A percentile compares a stretch with the other conserved stretches of the same genome.
These are phyloP conservation scores for Lonchura striata DNA, from an alignment of 2,113 vertebrate species.

Conservation along the genomic window DNA sequence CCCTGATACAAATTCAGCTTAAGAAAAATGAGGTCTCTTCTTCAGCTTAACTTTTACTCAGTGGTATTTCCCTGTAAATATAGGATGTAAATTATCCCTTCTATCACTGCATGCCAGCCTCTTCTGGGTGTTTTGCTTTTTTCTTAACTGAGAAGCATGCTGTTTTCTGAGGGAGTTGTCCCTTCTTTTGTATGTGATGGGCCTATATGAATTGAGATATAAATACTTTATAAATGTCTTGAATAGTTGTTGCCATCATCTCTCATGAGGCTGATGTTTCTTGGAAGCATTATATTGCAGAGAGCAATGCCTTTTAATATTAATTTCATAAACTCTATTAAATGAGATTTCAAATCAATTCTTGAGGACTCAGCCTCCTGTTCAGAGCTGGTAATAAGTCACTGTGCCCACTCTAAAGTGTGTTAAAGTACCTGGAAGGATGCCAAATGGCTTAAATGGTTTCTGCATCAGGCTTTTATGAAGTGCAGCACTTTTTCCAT, in stretches of 20 bases:
- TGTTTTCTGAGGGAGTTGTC: background rate
- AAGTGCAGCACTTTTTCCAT: background rate
- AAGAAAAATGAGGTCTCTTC: background rate
- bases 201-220: background rate
- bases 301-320: background rate
- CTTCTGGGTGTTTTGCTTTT: background rate
- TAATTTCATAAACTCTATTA: slow-evolving; percentile 27
- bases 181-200: background rate
- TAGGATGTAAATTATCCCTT: background rate
- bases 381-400: slow-evolving; percentile 18
- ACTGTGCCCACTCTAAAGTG: background rate
- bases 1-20: background rate
- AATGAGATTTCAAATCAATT: slow-evolving; percentile 28
- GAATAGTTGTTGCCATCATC: background rate
- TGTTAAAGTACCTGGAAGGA: slow-evolving; percentile 26
- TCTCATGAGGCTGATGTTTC: background rate
- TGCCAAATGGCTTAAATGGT: slow-evolving; percentile 4
- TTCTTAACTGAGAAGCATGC: background rate
- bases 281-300: background rate
- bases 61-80: background rate
- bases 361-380: background rate
- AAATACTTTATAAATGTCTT: background rate
- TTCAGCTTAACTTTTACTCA: background rate
- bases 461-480: slow-evolving; percentile 24
- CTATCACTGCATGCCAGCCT: background rate